phyloP scores from a whole-genome alignment of 2,797 vertebrate species.

The Oceanodroma leucorhoa region DNA sequence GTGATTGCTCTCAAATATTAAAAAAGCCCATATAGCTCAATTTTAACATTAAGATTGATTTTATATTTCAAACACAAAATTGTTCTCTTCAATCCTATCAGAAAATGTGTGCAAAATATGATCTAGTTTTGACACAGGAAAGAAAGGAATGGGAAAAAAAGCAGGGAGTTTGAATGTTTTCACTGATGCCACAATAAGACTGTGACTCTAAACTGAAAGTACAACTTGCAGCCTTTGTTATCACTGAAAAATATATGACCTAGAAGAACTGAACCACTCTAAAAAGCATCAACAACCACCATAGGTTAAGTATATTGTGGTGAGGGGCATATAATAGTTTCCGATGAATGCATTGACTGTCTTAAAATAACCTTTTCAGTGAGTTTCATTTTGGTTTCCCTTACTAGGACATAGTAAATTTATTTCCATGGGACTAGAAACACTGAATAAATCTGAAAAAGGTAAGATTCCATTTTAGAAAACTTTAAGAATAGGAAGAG shows the following conservation, averaged over 20 bases:
- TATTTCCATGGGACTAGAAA: not conserved
- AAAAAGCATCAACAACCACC: not conserved
- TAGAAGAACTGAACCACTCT: not conserved
- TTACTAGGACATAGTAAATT: not conserved
- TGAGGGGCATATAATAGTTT: not conserved
- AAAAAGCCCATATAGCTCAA: conserved; percentile 44
- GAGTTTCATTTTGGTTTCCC: not conserved
- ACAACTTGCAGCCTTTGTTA: not conserved
- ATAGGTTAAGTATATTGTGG: not conserved
- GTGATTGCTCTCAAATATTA: conserved; percentile 64
- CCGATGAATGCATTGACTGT: not conserved
- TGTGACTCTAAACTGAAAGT: not conserved
- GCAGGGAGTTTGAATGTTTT: not conserved
- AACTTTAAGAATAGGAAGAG: not conserved
- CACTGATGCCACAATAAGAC: not conserved
- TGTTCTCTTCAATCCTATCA: conserved; percentile 15
- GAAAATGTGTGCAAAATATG: conserved; percentile 7
- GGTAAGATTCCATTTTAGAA: not conserved
- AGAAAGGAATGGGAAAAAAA: not conserved
- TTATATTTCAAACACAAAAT: conserved; percentile 55
- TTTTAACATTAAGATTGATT: conserved; percentile 50
- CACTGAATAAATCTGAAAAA: not conserved
- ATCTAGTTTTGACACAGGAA: not conserved
- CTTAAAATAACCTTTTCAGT: not conserved
- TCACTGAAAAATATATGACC: not conserved